Base-by-base conservation (phyloP, 1,140 invertebrate species). In the Drosophila dunni region DNA sequence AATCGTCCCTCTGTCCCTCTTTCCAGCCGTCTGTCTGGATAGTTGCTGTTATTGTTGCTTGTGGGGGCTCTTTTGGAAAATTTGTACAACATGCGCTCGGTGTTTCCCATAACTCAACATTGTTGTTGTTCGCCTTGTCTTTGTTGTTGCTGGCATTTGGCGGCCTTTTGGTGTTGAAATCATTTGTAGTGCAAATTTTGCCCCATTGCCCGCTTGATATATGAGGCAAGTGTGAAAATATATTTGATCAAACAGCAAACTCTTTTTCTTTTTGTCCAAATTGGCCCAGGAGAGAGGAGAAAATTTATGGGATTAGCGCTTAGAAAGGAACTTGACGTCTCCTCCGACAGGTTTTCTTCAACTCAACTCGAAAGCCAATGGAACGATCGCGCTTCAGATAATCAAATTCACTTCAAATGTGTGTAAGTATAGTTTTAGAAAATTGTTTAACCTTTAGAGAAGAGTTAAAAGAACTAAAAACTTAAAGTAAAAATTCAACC, bases 151-250 rank as follows among this genome's bases (percentile, higher is more conserved):
- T 74, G 40, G 34, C 73, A 67, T 46, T 76, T 76, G 85, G 77
- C 84, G 84, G 80, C 78, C 78, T 79, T 77, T 79, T 80, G 86
- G 86, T 90, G 85, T 90, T 90, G 86, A 90, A 90, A 90, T 85
- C 85, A 90, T 90, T 90, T 90, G 85, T 90, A 90, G 84, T 90
- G 84, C 84, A 90, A 90, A 90, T 89, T 90, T 90, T 75, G 75
- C 81, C 81, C 71, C 68, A 68, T 79, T 77, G 68, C 38, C 56
- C 45, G 44, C 60, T 86, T 89, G 84, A 89, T 89, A 90, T 89
- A 90, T 89, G 84, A 84, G 81, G 85, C 85, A 89, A 89, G 84
- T 89, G 84, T 90, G 84, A 89, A 89, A 90, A 89, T 89, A 89
- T 89, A 89, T 89, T 89, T 89, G 81, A 89, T 89, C 80, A 84